These are phyloP conservation scores for Tylochromis polylepis DNA, from an alignment of 2,113 vertebrate species.

Conservation along the genomic window DNA sequence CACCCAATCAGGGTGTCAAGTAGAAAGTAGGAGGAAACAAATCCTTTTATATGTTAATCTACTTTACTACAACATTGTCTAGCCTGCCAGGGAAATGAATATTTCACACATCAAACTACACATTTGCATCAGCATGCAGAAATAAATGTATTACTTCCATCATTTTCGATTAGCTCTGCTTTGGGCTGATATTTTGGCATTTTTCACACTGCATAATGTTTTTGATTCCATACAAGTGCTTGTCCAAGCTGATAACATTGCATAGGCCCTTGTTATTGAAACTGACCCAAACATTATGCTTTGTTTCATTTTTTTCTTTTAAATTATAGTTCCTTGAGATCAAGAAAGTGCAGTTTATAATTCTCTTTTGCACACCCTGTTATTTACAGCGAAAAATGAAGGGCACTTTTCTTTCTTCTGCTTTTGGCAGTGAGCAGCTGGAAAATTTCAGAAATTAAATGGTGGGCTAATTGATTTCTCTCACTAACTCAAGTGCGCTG, in stretches of 20 bases:
- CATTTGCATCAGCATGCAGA: constrained; percentile 4
- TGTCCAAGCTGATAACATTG: neutral
- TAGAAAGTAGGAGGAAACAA: constrained; percentile 37
- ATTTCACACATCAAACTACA: constrained; percentile 34
- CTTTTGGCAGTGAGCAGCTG: neutral
- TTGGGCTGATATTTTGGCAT: neutral
- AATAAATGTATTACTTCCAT: constrained; percentile 30
- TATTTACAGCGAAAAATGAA: neutral
- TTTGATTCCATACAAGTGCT: neutral
- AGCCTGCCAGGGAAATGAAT: constrained; percentile 38
- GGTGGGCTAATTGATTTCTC: neutral
- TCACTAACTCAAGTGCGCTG: neutral
- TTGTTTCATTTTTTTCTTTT: neutral
- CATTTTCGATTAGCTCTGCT: constrained; percentile 3
- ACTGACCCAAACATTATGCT: neutral
- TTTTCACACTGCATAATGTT: neutral
- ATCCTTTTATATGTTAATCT: constrained; percentile 61
- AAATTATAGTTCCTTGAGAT: neutral
- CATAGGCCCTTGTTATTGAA: neutral
- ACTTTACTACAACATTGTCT: constrained; percentile 27
- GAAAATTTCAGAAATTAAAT: neutral
- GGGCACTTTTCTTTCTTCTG: neutral
- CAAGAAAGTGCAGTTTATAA: neutral
- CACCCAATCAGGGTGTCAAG: constrained; percentile 37
- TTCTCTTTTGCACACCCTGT: neutral